Conservation (phyloP, 2,797 vertebrate species). For the Pygocentrus nattereri region DNA sequence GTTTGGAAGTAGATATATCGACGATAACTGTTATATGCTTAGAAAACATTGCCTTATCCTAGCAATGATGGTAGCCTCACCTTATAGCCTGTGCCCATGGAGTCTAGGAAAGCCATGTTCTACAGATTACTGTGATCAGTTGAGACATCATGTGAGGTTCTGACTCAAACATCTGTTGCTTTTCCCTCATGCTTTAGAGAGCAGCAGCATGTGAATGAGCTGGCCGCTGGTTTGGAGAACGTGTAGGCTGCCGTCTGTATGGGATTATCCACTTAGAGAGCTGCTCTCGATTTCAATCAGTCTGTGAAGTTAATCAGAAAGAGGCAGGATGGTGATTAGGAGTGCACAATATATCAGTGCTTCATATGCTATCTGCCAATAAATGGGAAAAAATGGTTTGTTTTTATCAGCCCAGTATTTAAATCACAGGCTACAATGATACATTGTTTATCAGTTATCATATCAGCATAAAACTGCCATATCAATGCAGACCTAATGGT, state of each 20-base stretch:
- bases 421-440: not conserved
- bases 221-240: slow-evolving; percentile 38
- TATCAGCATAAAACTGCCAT: not conserved
- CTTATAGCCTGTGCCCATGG: not conserved
- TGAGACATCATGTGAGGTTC: slow-evolving; percentile 11
- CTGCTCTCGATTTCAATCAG: slow-evolving; percentile 55
- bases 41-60: too few species aligned
- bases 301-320: slow-evolving; percentile 58
- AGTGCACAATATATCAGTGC: not conserved
- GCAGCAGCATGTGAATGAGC: slow-evolving; percentile 30
- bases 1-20: too few species aligned
- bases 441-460: not conserved
- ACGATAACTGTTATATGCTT: too few species aligned
- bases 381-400: too few species aligned
- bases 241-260: slow-evolving; percentile 44
- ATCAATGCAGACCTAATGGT: not conserved
- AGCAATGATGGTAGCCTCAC: too few species aligned
- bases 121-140: slow-evolving; percentile 28
- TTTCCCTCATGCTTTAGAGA: not conserved
- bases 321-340: slow-evolving; percentile 44
- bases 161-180: slow-evolving; percentile 28
- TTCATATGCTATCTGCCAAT: too few species aligned
- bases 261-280: slow-evolving; percentile 54
- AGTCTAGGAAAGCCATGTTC: not conserved
- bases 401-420: not conserved